Base-by-base conservation (phyloP, 2,113 vertebrate species). In the Nannospalax galili region DNA sequence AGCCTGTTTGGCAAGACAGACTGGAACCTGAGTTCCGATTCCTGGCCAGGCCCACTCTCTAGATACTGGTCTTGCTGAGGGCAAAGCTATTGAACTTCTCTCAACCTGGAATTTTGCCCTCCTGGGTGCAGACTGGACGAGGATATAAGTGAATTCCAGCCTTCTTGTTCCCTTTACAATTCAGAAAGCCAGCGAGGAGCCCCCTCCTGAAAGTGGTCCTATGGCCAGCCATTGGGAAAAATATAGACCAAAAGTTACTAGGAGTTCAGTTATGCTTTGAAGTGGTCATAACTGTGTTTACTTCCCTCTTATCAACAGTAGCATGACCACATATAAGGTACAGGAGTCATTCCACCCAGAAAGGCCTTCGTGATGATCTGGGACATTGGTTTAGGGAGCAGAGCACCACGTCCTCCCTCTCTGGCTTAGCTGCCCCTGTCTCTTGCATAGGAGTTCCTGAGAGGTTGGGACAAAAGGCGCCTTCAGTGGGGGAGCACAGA, bases 1-100 rank as follows among this genome's bases (percentile, higher is more conserved):
- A 20, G 48, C 0, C 0, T 30, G 1, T 32, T 7, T n/a, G 62
- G n/a, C 5, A 0, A 12, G 6, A 7, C 11, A 26, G 32, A 7
- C 28, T 2, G 20, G 10, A 3, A 64, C 8, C 28, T 0, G 2
- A 3, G 12, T 48, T 67, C 79, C 26, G 32, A 19, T 15, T 40
- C 58, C 78, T 17, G 40, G 14, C n/a, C 65, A 1, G 0, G 9
- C 16, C 60, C 7, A 32, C n/a, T 37, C 48, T 87, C 35, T 24
- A 70, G 32, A 58, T 52, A 30, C 56, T 77, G 17, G 4, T 26
- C 56, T 95, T 19, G n/a, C 45, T 56, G 81, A 40, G 2, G 42
- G 22, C 75, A 84, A 60, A n/a, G 37, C 52, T 42, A 3, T 22
- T 88, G 22, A 72, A 7, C 11, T 42, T 37, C 67, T 94, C n/a